Evolutionary conservation across 1,140 invertebrate species (phyloP), one percentile per base, ranked within the genome.

Genomic region (Drosophila orena): DNA sequence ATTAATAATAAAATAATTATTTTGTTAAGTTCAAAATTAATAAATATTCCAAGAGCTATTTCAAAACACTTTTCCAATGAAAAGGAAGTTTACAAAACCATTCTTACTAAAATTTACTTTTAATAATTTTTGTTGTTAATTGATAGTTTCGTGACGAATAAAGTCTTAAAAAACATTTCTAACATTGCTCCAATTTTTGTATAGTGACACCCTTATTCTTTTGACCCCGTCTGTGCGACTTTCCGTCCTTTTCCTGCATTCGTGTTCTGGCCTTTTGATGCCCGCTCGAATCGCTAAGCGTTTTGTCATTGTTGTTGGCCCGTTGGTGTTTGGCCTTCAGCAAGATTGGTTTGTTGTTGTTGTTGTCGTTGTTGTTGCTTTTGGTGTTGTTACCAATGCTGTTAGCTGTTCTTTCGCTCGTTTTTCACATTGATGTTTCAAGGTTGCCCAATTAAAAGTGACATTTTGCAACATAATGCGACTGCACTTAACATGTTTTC

Each of bases 391-490:
- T 78, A 64, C 72, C 49, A 73, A 66, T 65, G 81, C 66, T 56
- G 79, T 64, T 84, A 44, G 81, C 83, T 77, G 79, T 81, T 88
- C 83, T 89, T 89, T 88, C 83, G 83, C 83, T 88, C 79, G 84
- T 83, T 88, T 88, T 77, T 89, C 84, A 81, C 84, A 88, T 88
- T 89, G 83, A 88, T 88, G 83, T 88, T 88, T 88, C 84, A 88
- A 88, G 83, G 83, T 88, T 84, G 79, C 83, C 83, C 83, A 88
- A 88, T 88, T 88, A 88, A 88, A 88, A 88, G 83, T 88, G 84
- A 88, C 83, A 88, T 88, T 88, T 88, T 89, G 84, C 83, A 88
- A 89, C 83, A 88, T 88, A 88, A 88, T 88, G 83, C 79, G 83
- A 73, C 80, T 89, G 83, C 83, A 89, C 79, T 89, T 89, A 89